Percentiles rank a stretch among this genome's conserved stretches.
These are phyloP conservation scores for Bergia sp. DNA, from an alignment of 92 coral and sea anemone species.

Conservation along the genomic window DNA sequence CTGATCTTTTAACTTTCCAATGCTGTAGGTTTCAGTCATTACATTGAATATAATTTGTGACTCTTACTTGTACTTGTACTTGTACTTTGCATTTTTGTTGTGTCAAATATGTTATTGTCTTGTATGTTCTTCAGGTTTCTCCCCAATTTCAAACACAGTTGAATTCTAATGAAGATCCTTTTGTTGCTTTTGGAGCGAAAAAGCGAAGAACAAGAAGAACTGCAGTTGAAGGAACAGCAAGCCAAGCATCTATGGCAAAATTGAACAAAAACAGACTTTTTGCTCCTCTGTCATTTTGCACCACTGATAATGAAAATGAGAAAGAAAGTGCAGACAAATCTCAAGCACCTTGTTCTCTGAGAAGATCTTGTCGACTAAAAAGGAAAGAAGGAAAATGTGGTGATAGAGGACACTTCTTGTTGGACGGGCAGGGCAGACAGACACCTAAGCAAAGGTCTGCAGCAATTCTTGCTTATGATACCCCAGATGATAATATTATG, in stretches of 20 bases:
- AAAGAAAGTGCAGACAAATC: not conserved
- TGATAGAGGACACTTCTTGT: constrained; percentile 51
- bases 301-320: constrained; percentile 10
- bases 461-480: constrained; percentile 63
- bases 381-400: constrained; percentile 24
- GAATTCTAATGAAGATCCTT: constrained; percentile 3
- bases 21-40: no score
- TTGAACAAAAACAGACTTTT: constrained; percentile 11
- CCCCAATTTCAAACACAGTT: constrained; percentile 64
- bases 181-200: constrained; percentile 26
- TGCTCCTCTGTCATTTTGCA: constrained; percentile 53
- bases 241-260: constrained; percentile 2
- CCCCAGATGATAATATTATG: constrained; percentile 54
- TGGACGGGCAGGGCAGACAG: constrained; percentile 25
- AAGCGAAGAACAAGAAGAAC: constrained; percentile 18
- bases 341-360: not conserved
- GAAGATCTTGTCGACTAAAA: constrained; percentile 27
- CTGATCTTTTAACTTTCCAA: no score
- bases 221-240: constrained; percentile 14
- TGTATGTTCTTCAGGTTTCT: constrained; percentile 53
- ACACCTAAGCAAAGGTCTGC: constrained; percentile 31
- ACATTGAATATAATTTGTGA: no score
- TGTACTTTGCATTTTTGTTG: no score
- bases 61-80: no score
- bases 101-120: not conserved